Base-by-base conservation (phyloP, 2,797 vertebrate genomes). In the Diplodus sargus region DNA sequence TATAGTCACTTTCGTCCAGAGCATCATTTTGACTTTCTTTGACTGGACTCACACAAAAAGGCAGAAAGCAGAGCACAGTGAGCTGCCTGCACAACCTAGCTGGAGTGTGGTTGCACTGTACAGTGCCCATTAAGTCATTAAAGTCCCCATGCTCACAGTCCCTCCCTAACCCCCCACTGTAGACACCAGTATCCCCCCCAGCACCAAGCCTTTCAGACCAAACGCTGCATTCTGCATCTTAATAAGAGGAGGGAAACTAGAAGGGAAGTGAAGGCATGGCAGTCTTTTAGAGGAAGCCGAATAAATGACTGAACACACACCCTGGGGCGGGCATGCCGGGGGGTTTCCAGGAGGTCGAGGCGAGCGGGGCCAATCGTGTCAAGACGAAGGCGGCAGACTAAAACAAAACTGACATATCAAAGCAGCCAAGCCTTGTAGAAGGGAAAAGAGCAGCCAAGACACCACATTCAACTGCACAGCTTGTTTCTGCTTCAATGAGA, bases 401-500 rank as follows among this genome's bases (percentile, higher is more conserved):
- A 92, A 91, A 94, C 89, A 89, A 90, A 90, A 94, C 89, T 93
- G 93, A 93, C 93, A 93, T 92, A 93, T 95, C 90, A 94, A 94
- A 95, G 91, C 83, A 79, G 81, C 84, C 54, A 69, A 90, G 87
- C 67, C 88, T 92, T 90, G 89, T 88, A 87, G 85, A 93, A 80
- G 66, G 70, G 76, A 89, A 91, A 88, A 88, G 86, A 91, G 89
- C 90, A 87, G 83, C 85, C 76, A 82, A 90, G 87, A 90, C 89
- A 81, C 66, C 57, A 39, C 82, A 84, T 91, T 93, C 78, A 90
- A 89, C 82, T 71, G 78, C 84, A 84, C 86, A 90, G 91, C 90
- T 91, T 79, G 82, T 90, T 89, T 91, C 89, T 80, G 88, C 91
- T 89, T 92, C 87, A 90, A 87, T 91, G 85, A 89, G 64, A 90